Base-by-base conservation (phyloP, 2,113 vertebrate genomes). In the Platichthys flesus region DNA sequence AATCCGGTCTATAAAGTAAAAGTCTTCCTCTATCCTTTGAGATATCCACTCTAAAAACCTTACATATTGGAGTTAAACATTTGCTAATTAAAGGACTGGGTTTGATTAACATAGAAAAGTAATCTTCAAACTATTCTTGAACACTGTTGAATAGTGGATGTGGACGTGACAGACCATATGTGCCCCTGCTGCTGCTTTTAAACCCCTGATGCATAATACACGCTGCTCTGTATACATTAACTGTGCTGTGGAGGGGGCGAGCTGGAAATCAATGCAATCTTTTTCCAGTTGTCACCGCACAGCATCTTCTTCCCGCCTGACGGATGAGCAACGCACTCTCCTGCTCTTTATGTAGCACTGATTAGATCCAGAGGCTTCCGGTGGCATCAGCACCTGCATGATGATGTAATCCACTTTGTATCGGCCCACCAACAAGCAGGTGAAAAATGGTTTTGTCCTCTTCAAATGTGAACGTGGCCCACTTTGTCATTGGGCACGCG, bases 191-290 rank as follows among this genome's bases (percentile, higher is more conserved):
- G 52, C 67, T 56, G 23, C 35, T 61, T 70, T 24, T 21, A 23
- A 54, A 31, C 72, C 75, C 62, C 70, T 37, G 12, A 75, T 62
- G 66, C 56, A 56, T 83, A 68, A 85, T 70, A 72, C 63, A 74
- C 21, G 67, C 49, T 15, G 31, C 52, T 83, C 64, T 79, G 70
- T 81, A 75, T 83, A 77, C 79, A 79, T 88, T 83, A 84, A 79
- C 67, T 55, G 66, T 31, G 49, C 52, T 64, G 68, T 5, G 45
- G 45, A 75, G 57, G 65, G 63, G 74, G 76, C 12, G 23, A 84
- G 59, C 71, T 49, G 55, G 81, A 69, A 88, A 90, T 91, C 88
- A 74, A 83, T 87, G 76, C 79, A 60, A 71, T 84, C 75, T 74
- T 66, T 66, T 62, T 66, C 60, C 62, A 47, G 66, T 52, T 75